Percentiles rank a stretch among this genome's conserved stretches.
Conservation (phyloP, 2,888 invertebrate genomes). For the Phyllotreta striolata region DNA sequence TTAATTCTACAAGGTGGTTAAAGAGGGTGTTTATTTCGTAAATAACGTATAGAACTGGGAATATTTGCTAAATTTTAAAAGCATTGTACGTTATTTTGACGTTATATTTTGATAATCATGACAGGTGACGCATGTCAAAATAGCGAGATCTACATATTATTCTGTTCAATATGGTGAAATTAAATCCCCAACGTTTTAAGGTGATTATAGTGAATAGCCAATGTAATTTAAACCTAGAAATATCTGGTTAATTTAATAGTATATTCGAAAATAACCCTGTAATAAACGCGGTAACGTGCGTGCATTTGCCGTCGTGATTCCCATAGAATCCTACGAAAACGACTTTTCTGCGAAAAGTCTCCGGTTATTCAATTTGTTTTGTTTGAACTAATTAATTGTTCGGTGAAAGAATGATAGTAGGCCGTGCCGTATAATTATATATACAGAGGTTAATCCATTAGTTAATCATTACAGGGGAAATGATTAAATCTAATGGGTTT, state of each 20-base stretch:
- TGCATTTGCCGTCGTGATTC: slow-evolving; percentile 8
- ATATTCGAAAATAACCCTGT: neutral
- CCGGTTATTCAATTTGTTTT: slow-evolving; percentile 12
- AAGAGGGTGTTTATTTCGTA: too few species aligned
- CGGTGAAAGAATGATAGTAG: slow-evolving; percentile 12
- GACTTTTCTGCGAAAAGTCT: neutral
- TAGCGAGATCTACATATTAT: too few species aligned
- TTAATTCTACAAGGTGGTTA: slow-evolving; percentile 7
- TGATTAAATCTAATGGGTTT: neutral
- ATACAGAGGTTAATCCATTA: slow-evolving; percentile 16
- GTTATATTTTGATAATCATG: too few species aligned
- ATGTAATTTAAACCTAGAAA: too few species aligned
- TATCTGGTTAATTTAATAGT: too few species aligned
- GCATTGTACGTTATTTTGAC: too few species aligned
- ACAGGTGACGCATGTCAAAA: too few species aligned
- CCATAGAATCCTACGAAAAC: slow-evolving; percentile 5
- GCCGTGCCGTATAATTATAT: neutral
- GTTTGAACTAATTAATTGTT: slow-evolving; percentile 11
- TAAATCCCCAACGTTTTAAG: too few species aligned
- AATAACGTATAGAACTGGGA: too few species aligned
- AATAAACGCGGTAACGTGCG: slow-evolving; percentile 2
- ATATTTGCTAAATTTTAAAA: too few species aligned
- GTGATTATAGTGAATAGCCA: too few species aligned
- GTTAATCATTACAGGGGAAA: neutral
- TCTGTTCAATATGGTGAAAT: too few species aligned